Evolutionary conservation across 2,113 vertebrate genomes (phyloP).

Genomic region (Scortum barcoo): DNA sequence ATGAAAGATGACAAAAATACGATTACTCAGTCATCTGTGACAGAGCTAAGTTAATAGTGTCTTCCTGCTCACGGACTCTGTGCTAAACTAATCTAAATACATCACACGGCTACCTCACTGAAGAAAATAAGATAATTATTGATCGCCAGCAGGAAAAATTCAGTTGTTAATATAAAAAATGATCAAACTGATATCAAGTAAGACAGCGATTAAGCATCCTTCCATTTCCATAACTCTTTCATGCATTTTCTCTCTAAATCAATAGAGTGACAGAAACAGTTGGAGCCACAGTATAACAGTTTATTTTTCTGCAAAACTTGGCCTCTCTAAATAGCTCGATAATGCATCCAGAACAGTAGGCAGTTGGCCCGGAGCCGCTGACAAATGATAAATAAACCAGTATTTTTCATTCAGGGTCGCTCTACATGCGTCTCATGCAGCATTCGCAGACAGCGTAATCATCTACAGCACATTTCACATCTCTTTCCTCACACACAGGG

Average conservation of each 20-base stretch:
- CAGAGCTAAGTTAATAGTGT: not conserved
- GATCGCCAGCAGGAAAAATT: no score
- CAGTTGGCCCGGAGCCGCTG: not conserved
- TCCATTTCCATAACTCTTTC: not conserved
- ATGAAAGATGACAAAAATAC: not conserved
- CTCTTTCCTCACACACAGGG: not conserved
- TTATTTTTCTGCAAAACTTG: no score
- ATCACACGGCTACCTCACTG: not conserved
- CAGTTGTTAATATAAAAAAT: constrained; percentile 3
- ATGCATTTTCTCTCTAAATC: constrained; percentile 9
- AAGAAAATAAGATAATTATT: no score
- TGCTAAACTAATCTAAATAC: not conserved
- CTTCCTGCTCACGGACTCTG: no score
- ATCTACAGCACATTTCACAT: constrained; percentile 21
- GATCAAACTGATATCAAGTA: constrained; percentile 2
- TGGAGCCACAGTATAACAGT: not conserved
- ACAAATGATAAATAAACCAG: constrained; percentile 37
- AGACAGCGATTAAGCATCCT: not conserved
- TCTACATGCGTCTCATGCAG: constrained; percentile 4
- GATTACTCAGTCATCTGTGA: not conserved
- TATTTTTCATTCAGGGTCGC: constrained; percentile 3
- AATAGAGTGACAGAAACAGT: not conserved
- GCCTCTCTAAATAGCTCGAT: constrained; percentile 2
- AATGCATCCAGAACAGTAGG: constrained; percentile 6
- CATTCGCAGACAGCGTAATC: constrained; percentile 2